phyloP scores from a whole-genome alignment of 2,888 invertebrate species.

The Hydroisotoma schaefferi region DNA sequence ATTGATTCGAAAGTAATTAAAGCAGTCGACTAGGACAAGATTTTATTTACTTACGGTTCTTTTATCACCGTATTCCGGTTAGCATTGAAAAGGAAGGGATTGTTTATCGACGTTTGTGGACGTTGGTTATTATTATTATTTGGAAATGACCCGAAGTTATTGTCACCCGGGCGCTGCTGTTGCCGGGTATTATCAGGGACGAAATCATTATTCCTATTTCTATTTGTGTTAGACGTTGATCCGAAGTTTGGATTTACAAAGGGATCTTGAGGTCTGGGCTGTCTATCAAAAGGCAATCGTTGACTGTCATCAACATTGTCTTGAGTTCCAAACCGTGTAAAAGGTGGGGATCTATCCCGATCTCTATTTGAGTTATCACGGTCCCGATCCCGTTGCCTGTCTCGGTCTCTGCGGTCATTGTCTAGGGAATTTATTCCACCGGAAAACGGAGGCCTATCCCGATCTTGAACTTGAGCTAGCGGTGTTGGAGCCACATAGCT shows the following conservation, averaged over 20 bases:
- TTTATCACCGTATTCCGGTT: conserved; percentile 34
- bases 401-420: conserved; percentile 32
- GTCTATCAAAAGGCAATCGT: conserved; percentile 29
- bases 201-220: conserved; percentile 30
- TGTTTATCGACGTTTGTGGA: conserved; percentile 9
- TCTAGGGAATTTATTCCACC: conserved; percentile 36
- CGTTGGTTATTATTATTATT: background rate
- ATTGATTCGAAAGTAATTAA: no score
- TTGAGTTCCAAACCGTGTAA: conserved; percentile 11
- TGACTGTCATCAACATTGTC: conserved; percentile 12
- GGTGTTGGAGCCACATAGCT: conserved; percentile 18
- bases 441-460: conserved; percentile 34
- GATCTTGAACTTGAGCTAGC: conserved; percentile 32
- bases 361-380: conserved; percentile 12
- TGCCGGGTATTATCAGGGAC: conserved; percentile 18
- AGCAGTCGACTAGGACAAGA: no score
- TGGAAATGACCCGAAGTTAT: background rate
- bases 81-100: conserved; percentile 10
- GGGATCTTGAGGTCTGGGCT: conserved; percentile 37
- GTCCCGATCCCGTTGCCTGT: conserved; percentile 12
- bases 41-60: conserved; percentile 47
- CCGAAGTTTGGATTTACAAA: conserved; percentile 29
- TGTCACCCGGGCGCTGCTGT: conserved; percentile 8
- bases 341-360: conserved; percentile 15
- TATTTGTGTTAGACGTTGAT: conserved; percentile 21